These are phyloP conservation scores for Spisula solida DNA, from an alignment of 2,888 invertebrate genomes.

Conservation along the genomic window DNA sequence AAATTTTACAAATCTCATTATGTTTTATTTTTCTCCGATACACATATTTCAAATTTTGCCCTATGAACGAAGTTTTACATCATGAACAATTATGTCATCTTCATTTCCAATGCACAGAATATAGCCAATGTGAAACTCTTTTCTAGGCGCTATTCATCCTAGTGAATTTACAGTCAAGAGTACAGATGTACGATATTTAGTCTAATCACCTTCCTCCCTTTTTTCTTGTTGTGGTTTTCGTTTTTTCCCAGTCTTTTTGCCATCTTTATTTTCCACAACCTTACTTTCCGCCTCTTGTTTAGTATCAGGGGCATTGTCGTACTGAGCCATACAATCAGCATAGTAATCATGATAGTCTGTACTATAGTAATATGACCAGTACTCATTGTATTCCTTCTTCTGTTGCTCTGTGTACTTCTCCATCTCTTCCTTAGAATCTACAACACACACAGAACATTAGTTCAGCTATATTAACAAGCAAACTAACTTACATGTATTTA, in stretches of 20 bases:
- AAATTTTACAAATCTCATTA: too few species aligned
- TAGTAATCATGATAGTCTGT: conserved; percentile 77
- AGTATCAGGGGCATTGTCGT: conserved; percentile 43
- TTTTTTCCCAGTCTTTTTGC: conserved; percentile 75
- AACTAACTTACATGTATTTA: too few species aligned
- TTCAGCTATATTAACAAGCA: too few species aligned
- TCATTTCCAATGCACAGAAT: too few species aligned
- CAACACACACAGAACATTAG: background rate
- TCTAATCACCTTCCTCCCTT: conserved; percentile 63
- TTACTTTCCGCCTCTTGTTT: conserved; percentile 22
- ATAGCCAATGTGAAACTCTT: too few species aligned
- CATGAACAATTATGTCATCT: too few species aligned
- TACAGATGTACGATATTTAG: background rate
- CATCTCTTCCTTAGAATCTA: conserved; percentile 68
- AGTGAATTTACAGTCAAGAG: too few species aligned
- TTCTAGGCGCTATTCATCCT: too few species aligned
- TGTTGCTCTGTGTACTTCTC: conserved; percentile 68
- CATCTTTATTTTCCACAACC: conserved; percentile 54
- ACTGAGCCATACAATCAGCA: conserved; percentile 67
- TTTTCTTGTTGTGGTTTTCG: conserved; percentile 65
- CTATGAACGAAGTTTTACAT: too few species aligned
- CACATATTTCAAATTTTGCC: too few species aligned
- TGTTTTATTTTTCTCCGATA: too few species aligned
- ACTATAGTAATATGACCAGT: conserved; percentile 81
- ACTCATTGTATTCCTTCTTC: conserved; percentile 73